Evolutionary conservation across 2,797 vertebrate species (phyloP).

Genomic region (Coluber constrictor): DNA sequence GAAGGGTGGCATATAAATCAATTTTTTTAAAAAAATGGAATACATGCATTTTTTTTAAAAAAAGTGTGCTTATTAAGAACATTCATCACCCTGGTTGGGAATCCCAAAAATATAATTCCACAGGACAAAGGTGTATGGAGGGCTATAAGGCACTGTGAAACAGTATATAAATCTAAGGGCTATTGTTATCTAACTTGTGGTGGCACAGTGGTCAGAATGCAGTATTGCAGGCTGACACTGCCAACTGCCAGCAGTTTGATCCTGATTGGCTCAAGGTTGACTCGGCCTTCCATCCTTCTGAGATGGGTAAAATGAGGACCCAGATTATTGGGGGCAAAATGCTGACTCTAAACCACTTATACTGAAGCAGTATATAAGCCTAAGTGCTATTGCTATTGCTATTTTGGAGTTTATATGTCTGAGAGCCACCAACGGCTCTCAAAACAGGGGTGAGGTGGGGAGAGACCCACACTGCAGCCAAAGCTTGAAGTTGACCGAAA

Average conservation of each 20-base stretch:
- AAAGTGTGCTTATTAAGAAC: constrained; percentile 44
- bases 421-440: background rate
- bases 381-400: background rate
- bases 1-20: too few species aligned
- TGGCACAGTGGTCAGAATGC: too few species aligned
- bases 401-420: background rate
- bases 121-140: background rate
- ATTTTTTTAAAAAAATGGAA: constrained; percentile 10
- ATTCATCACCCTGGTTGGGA: constrained; percentile 25
- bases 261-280: too few species aligned
- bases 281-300: too few species aligned
- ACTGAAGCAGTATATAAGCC: too few species aligned
- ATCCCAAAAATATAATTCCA: constrained; percentile 10
- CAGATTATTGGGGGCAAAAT: too few species aligned
- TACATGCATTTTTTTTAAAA: constrained; percentile 24
- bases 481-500: background rate
- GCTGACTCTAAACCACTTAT: too few species aligned
- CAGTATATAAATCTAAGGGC: too few species aligned
- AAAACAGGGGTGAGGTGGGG: background rate
- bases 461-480: background rate
- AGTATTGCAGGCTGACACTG: too few species aligned
- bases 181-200: too few species aligned
- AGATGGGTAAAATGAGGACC: too few species aligned
- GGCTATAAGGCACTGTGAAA: background rate
- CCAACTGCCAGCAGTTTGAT: too few species aligned